A percentile compares a stretch with the other conserved stretches of the same genome.
These are phyloP conservation scores for Ectemnius lituratus DNA, from an alignment of 2,888 invertebrate genomes.

Conservation along the genomic window DNA sequence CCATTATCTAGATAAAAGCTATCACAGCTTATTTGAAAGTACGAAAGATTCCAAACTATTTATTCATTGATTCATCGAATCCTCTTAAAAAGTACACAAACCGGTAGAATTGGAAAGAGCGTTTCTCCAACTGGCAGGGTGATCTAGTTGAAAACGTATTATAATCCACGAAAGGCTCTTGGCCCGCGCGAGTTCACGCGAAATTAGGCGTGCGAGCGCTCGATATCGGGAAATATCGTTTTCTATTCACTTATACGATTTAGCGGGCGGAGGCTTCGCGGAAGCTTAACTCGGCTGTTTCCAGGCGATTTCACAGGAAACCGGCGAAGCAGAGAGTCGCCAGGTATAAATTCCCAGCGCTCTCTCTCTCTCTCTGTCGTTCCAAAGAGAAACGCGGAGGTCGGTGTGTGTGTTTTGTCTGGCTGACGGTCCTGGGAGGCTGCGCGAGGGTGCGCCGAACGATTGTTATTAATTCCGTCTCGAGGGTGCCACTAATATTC, in stretches of 20 bases:
- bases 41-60: too few species aligned
- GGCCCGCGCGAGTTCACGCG: constrained; percentile 37
- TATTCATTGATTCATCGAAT: too few species aligned
- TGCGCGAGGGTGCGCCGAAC: constrained; percentile 44
- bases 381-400: not conserved
- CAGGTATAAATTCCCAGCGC: constrained; percentile 56
- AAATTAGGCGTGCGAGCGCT: constrained; percentile 32
- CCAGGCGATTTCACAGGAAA: constrained; percentile 47
- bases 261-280: constrained; percentile 11
- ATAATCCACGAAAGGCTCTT: constrained; percentile 10
- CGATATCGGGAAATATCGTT: constrained; percentile 42
- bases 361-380: constrained; percentile 14
- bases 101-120: too few species aligned
- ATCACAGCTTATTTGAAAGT: too few species aligned
- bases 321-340: constrained; percentile 29
- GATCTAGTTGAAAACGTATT: constrained; percentile 1
- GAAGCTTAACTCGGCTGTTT: constrained; percentile 45
- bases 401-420: constrained; percentile 55
- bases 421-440: constrained; percentile 34
- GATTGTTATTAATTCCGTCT: constrained; percentile 75
- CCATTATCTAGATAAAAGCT: too few species aligned
- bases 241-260: constrained; percentile 36
- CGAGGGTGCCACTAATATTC: constrained; percentile 75
- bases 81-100: too few species aligned
- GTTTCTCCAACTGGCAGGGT: too few species aligned